Conservation (phyloP, 2,888 invertebrate species). For the Pheosia gnoma region DNA sequence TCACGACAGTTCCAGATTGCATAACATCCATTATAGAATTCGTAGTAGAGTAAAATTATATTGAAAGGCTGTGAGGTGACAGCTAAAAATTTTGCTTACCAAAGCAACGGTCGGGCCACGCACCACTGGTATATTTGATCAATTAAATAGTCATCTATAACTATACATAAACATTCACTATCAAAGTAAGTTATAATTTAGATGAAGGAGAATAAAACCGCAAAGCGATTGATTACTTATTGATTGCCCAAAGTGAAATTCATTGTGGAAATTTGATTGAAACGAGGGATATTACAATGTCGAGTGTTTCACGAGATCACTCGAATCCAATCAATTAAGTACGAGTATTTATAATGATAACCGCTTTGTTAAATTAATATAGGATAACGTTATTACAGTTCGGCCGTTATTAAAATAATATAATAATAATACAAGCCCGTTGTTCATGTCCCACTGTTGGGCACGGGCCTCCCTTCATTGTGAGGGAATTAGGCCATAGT, state of each 20-base stretch:
- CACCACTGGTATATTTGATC: too few relatives aligned
- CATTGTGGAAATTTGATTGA: slow-evolving; percentile 1
- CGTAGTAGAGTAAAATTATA: too few relatives aligned
- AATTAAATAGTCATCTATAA: not conserved
- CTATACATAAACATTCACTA: not conserved
- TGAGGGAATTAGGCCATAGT: too few relatives aligned
- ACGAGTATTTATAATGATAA: not conserved
- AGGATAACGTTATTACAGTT: not conserved
- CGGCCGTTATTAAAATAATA: not conserved
- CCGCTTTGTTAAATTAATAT: not conserved
- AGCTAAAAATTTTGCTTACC: too few relatives aligned
- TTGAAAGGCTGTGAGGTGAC: too few relatives aligned
- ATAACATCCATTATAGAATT: too few relatives aligned
- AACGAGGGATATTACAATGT: slow-evolving; percentile 7
- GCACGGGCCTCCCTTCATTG: too few relatives aligned
- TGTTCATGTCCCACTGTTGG: too few relatives aligned
- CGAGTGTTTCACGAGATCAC: slow-evolving; percentile 9
- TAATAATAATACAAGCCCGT: too few relatives aligned
- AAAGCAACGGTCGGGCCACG: too few relatives aligned
- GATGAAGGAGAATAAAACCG: not conserved
- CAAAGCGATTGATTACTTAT: not conserved
- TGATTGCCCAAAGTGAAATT: slow-evolving; percentile 4
- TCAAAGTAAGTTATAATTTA: not conserved
- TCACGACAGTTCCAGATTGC: too few relatives aligned
- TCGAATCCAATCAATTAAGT: slow-evolving; percentile 9